Conservation (phyloP, 2,113 vertebrate genomes). For the Gracilinanus agilis region DNA sequence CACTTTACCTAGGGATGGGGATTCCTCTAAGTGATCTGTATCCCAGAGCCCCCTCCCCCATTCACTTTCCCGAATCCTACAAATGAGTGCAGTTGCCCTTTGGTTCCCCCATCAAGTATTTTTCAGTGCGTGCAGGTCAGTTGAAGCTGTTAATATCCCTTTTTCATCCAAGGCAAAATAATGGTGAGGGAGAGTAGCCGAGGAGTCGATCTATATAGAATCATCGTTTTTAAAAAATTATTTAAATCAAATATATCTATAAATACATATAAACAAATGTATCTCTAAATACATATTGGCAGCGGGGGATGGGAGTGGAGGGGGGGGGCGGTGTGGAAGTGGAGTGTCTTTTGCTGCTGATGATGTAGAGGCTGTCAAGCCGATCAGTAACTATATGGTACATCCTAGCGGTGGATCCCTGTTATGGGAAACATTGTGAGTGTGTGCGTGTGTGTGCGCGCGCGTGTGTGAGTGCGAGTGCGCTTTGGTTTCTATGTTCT, state of each 20-base stretch:
- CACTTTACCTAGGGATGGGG: slow-evolving; percentile 59
- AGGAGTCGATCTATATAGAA: neutral
- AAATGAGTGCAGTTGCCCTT: neutral
- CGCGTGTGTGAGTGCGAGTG: neutral
- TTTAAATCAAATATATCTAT: slow-evolving; percentile 34
- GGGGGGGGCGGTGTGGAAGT: neutral
- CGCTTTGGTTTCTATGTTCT: neutral
- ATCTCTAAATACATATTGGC: neutral
- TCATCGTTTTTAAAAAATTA: slow-evolving; percentile 33
- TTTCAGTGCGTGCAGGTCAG: neutral
- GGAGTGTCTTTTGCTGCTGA: neutral
- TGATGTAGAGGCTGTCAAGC: slow-evolving; percentile 14
- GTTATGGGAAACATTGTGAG: slow-evolving; percentile 76
- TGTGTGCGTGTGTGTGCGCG: neutral
- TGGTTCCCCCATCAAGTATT: neutral
- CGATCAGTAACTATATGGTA: slow-evolving; percentile 86
- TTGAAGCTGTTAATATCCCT: neutral
- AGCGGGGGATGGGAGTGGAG: neutral
- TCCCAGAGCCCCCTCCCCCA: neutral
- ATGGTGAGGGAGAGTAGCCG: neutral
- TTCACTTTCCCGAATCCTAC: neutral
- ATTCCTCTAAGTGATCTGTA: slow-evolving; percentile 58
- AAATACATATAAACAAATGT: neutral
- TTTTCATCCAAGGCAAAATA: neutral
- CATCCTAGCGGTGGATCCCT: slow-evolving; percentile 89